Base-by-base conservation (phyloP, 2,113 vertebrate species). In the Cyphomyrus plagiostoma region DNA sequence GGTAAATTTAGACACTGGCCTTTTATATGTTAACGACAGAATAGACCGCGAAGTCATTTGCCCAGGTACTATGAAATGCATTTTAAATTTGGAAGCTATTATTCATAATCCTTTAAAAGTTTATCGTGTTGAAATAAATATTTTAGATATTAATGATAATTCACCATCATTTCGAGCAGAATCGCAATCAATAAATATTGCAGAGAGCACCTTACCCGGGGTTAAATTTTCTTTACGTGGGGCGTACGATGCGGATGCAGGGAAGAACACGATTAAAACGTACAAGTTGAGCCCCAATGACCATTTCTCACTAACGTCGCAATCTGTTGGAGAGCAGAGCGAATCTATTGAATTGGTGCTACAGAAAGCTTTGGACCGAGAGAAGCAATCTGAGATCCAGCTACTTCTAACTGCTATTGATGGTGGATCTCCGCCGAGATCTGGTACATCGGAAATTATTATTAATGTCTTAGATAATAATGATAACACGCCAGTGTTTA, bases 101-200 rank as follows among this genome's bases (percentile, higher is more conserved):
- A 88, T 96, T 89, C 93, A 94, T 89, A 95, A 95, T 1, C 95
- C 96, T 4, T 48, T 96, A 74, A 90, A 93, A 85, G 92, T 97
- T 46, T 95, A 96, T 92, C 94, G 93, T 90, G 92, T 96, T 58
- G 96, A 97, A 4, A 89, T 97, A 0, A 91, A 95, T 2, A 93
- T 98, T 91, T 88, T 95, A 92, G 97, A 98, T 90, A 93, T 95
- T 13, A 98, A 97, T 77, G 97, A 98, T 86, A 97, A 97, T 92
- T 89, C 94, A 0, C 97, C 97, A 0, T 86, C 91, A 4, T 97
- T 98, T 91, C 86, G 91, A 7, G 94, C 92, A 2, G 93, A 92
- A 80, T 62, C 93, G 50, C 95, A 96, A 84, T 86, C 89, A 17
- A 23, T 97, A 21, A 91, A 95, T 23, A 94, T 97, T 0, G 90